phyloP scores from a whole-genome alignment of 1,140 invertebrate genomes.

The Drosophila dunni region DNA sequence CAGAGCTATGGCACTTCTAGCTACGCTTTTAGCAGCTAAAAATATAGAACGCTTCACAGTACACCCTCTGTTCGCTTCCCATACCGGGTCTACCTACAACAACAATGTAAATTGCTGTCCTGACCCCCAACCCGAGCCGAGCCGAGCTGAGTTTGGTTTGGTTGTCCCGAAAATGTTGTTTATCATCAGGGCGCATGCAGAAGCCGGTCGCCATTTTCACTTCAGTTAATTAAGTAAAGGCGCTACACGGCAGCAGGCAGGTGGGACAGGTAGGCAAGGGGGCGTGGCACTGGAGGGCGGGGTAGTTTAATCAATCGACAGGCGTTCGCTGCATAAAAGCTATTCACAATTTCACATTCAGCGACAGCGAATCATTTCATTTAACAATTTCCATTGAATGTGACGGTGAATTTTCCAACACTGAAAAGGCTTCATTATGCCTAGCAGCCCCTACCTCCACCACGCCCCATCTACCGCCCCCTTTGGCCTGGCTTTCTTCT shows the following conservation, averaged over 20 bases:
- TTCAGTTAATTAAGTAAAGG: constrained; percentile 83
- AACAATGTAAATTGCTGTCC: constrained; percentile 3
- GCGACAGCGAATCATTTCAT: constrained; percentile 69
- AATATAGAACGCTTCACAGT: too few species aligned
- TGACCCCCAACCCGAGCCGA: background rate
- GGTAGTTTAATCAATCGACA: constrained; percentile 50
- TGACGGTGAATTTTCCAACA: constrained; percentile 74
- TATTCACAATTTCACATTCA: constrained; percentile 34
- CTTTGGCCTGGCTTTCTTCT: background rate
- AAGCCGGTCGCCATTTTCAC: constrained; percentile 69
- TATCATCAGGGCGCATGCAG: constrained; percentile 59
- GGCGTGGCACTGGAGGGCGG: constrained; percentile 13
- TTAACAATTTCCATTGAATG: constrained; percentile 80
- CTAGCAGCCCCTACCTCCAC: background rate
- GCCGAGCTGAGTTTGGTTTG: background rate
- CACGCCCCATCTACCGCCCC: background rate
- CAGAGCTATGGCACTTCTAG: too few species aligned
- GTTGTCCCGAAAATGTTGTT: constrained; percentile 67
- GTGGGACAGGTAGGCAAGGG: background rate
- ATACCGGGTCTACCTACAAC: background rate
- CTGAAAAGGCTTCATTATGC: constrained; percentile 73
- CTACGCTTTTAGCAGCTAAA: too few species aligned
- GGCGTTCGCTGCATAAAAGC: constrained; percentile 62
- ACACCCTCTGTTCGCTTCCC: background rate
- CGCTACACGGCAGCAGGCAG: constrained; percentile 24